These are phyloP conservation scores for Pangasius sanitwongsei DNA, from an alignment of 2,797 vertebrate species.

Conservation along the genomic window DNA sequence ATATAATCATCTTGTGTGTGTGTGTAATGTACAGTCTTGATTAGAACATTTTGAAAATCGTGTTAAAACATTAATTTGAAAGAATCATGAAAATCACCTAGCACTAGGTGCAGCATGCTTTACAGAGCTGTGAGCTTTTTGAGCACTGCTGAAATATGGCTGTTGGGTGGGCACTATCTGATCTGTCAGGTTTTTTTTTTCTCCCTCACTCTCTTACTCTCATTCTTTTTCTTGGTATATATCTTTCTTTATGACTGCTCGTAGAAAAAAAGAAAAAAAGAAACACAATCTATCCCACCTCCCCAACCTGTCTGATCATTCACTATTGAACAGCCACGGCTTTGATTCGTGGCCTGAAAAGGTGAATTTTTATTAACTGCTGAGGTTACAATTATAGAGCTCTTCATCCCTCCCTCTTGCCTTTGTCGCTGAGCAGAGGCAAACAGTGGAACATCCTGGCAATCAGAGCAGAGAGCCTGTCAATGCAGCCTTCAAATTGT, in stretches of 20 bases:
- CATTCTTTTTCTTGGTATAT: constrained; percentile 13
- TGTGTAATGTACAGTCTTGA: too few relatives aligned
- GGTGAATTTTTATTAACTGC: constrained; percentile 63
- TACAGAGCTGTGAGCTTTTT: constrained; percentile 27
- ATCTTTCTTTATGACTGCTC: constrained; percentile 27
- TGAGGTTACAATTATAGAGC: constrained; percentile 68
- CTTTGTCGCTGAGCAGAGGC: constrained; percentile 64
- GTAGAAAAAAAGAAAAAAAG: constrained; percentile 14
- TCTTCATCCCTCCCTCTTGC: constrained; percentile 58
- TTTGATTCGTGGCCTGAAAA: constrained; percentile 61
- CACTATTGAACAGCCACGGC: constrained; percentile 46
- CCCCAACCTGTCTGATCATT: constrained; percentile 1
- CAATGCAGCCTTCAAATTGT: constrained; percentile 76
- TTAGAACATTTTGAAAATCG: too few relatives aligned
- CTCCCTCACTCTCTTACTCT: constrained; percentile 45
- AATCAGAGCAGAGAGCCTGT: constrained; percentile 72
- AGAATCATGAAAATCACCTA: too few relatives aligned
- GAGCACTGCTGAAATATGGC: constrained; percentile 37
- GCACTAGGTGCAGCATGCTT: constrained; percentile 9
- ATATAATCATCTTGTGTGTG: too few relatives aligned
- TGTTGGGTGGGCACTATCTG: constrained; percentile 37
- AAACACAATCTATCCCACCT: constrained; percentile 24
- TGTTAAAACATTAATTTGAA: too few relatives aligned
- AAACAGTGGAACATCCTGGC: constrained; percentile 65
- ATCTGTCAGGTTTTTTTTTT: constrained; percentile 53